Evolutionary conservation across 2,113 vertebrate genomes (phyloP).

Genomic region (Passer montanus): DNA sequence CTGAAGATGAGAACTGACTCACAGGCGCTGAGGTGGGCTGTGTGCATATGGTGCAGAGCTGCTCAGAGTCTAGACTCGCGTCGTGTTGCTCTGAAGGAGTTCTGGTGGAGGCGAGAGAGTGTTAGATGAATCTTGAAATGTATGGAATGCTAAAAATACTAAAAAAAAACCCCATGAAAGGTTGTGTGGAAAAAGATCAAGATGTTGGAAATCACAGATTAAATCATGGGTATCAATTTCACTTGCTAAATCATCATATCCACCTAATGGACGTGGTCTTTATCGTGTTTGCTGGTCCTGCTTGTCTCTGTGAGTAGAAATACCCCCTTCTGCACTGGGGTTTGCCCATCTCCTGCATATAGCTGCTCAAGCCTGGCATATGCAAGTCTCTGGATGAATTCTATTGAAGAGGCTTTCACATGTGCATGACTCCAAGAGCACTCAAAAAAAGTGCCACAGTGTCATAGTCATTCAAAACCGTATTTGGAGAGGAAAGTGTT

Average conservation of each 20-base stretch:
- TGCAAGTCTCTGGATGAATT: not conserved
- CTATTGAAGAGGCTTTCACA: not conserved
- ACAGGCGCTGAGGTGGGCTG: not conserved
- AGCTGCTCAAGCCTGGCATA: not conserved
- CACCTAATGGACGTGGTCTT: not conserved
- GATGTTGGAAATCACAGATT: not conserved
- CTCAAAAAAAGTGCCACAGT: not conserved
- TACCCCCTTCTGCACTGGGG: not conserved
- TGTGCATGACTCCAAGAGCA: not conserved
- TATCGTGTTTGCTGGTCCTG: not conserved
- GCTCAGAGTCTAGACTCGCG: accelerated
- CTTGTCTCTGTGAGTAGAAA: not conserved
- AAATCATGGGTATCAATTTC: not conserved
- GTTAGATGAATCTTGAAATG: not conserved
- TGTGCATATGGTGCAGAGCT: not conserved
- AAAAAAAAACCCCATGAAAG: not conserved
- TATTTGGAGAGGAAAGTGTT: not conserved
- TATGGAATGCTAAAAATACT: not conserved
- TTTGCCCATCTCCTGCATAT: not conserved
- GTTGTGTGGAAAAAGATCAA: not conserved
- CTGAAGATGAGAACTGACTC: not conserved
- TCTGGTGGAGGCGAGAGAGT: not conserved
- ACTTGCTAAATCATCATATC: not conserved
- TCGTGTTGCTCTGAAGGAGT: not conserved
- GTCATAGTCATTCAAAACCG: not conserved